phyloP scores from a whole-genome alignment of 2,113 vertebrate genomes.

The Xiphias gladius region DNA sequence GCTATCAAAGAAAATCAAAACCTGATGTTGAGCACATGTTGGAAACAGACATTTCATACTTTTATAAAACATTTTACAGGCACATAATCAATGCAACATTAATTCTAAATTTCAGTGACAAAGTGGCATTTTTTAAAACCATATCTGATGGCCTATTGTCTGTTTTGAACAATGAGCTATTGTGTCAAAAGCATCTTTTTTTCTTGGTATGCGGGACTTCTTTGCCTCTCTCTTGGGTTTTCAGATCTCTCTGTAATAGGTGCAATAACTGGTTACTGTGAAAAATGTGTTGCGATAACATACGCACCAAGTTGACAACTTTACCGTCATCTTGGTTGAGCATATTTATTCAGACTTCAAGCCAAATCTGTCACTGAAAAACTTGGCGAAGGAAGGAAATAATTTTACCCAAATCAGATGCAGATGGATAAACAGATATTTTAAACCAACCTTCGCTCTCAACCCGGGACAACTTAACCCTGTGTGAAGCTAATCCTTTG shows the following conservation, averaged over 20 bases:
- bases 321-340: constrained; percentile 9
- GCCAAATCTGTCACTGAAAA: not conserved
- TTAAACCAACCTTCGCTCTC: constrained; percentile 8
- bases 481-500: constrained; percentile 54
- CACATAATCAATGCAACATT: not conserved
- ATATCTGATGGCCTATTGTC: constrained; percentile 27
- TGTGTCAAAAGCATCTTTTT: constrained; percentile 17
- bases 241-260: constrained; percentile 76
- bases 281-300: constrained; percentile 10
- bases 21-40: constrained; percentile 54
- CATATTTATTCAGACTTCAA: constrained; percentile 32
- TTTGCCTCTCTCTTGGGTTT: constrained; percentile 76
- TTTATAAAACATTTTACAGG: not conserved
- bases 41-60: constrained; percentile 59
- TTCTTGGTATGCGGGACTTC: constrained; percentile 40
- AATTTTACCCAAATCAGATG: constrained; percentile 7
- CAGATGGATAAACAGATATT: constrained; percentile 28
- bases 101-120: not conserved
- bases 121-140: not conserved
- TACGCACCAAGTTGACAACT: not conserved
- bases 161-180: constrained; percentile 61
- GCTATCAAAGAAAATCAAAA: constrained; percentile 39
- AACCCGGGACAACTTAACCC: constrained; percentile 16
- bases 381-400: constrained; percentile 17
- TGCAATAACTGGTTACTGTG: not conserved